Evolutionary conservation across 2,113 vertebrate species (phyloP).

Genomic region (Petromus typicus): DNA sequence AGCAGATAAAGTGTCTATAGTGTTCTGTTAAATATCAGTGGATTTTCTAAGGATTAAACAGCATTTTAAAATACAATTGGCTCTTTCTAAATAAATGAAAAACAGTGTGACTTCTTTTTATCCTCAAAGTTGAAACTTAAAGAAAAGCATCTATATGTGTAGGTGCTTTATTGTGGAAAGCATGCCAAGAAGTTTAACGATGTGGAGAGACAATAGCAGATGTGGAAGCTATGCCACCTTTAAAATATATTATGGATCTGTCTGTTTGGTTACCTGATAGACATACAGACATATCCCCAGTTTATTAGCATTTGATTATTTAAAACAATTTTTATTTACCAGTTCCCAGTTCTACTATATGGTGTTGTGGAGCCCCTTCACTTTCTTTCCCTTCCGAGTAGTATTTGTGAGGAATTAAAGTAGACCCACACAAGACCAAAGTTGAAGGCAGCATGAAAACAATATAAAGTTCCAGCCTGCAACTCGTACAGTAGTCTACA

Average conservation of each 20-base stretch:
- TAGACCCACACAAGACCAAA: neutral
- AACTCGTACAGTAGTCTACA: neutral
- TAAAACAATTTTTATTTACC: neutral
- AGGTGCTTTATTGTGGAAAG: neutral
- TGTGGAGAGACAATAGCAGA: neutral
- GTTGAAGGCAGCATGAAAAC: neutral
- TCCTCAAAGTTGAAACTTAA: neutral
- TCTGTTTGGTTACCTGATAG: rapidly evolving
- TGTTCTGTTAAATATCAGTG: neutral
- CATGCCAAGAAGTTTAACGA: neutral
- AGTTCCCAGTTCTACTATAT: neutral
- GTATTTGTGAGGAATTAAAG: neutral
- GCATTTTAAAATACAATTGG: neutral
- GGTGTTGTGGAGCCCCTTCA: neutral
- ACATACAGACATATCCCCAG: neutral
- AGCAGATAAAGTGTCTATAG: neutral
- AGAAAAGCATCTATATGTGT: neutral
- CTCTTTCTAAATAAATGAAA: neutral
- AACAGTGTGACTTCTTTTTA: neutral
- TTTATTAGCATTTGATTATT: neutral
- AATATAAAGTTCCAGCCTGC: neutral
- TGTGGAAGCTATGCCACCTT: neutral
- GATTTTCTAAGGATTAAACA: neutral
- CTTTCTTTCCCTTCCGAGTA: neutral
- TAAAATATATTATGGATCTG: neutral